These are phyloP conservation scores for Lithophane semibrunnea DNA, from an alignment of 2,888 invertebrate species.

Conservation along the genomic window DNA sequence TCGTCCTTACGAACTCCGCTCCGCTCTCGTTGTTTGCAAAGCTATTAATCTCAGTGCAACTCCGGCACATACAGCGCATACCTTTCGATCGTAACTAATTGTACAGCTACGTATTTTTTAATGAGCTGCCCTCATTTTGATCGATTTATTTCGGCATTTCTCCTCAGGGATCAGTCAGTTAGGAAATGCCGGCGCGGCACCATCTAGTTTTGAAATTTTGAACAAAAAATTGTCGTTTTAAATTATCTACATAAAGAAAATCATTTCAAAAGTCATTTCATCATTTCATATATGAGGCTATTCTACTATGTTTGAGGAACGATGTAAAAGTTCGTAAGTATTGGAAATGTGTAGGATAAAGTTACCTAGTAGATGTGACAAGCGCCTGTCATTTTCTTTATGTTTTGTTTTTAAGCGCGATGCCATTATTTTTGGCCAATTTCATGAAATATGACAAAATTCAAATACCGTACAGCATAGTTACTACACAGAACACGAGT, in stretches of 20 bases:
- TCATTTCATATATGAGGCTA: no score
- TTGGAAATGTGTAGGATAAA: background rate
- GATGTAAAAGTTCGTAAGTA: background rate
- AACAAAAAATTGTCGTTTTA: no score
- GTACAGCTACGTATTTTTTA: conserved; percentile 53
- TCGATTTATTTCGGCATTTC: conserved; percentile 8
- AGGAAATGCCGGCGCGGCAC: no score
- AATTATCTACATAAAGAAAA: no score
- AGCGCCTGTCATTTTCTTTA: background rate
- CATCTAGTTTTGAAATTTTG: no score
- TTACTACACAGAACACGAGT: no score
- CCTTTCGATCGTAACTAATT: conserved; percentile 62
- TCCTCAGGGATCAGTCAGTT: no score
- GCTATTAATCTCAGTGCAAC: conserved; percentile 75
- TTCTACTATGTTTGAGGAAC: no score
- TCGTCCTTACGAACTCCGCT: conserved; percentile 56
- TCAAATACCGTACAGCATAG: no score
- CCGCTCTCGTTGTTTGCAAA: conserved; percentile 74
- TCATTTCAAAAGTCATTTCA: no score
- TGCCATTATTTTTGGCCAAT: background rate
- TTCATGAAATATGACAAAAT: no score
- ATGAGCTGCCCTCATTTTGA: conserved; percentile 40
- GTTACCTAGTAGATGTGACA: background rate
- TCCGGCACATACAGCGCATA: conserved; percentile 60
- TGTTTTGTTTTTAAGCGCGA: background rate